phyloP scores from a whole-genome alignment of 2,113 vertebrate genomes.

The Caloenas nicobarica region DNA sequence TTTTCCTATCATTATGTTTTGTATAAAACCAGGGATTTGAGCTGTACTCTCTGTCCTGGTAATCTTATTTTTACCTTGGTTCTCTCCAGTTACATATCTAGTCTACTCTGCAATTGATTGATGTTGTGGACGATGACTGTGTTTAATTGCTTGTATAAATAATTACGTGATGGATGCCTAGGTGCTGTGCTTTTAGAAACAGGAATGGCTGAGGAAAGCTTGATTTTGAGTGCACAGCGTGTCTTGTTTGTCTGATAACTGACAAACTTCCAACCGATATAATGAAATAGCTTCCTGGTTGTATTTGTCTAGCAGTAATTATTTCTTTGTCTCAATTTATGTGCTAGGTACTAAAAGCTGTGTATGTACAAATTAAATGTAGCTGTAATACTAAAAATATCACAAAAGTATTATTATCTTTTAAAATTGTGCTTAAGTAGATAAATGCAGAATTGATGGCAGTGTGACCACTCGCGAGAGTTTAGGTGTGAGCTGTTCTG shows the following conservation, averaged over 20 bases:
- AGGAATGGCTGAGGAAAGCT: background rate
- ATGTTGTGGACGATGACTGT: background rate
- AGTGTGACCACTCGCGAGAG: background rate
- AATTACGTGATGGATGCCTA: background rate
- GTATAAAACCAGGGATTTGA: background rate
- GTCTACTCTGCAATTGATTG: background rate
- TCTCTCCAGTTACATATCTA: background rate
- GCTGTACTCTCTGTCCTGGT: background rate
- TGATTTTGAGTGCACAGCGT: background rate
- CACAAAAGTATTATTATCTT: background rate
- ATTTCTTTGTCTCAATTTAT: background rate
- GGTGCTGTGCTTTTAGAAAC: background rate
- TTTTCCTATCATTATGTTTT: background rate
- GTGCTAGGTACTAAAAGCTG: background rate
- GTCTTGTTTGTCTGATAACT: background rate
- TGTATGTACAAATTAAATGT: background rate
- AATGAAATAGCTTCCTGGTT: background rate
- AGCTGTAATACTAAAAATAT: background rate
- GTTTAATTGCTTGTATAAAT: background rate
- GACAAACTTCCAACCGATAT: background rate
- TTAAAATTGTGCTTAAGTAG: background rate
- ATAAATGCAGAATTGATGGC: background rate
- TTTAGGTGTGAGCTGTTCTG: background rate
- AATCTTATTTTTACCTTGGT: background rate
- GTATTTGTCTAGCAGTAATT: background rate